Evolutionary conservation across 2,113 vertebrate genomes (phyloP), one percentile per base, ranked within the genome.

Genomic region (Oriolus oriolus): DNA sequence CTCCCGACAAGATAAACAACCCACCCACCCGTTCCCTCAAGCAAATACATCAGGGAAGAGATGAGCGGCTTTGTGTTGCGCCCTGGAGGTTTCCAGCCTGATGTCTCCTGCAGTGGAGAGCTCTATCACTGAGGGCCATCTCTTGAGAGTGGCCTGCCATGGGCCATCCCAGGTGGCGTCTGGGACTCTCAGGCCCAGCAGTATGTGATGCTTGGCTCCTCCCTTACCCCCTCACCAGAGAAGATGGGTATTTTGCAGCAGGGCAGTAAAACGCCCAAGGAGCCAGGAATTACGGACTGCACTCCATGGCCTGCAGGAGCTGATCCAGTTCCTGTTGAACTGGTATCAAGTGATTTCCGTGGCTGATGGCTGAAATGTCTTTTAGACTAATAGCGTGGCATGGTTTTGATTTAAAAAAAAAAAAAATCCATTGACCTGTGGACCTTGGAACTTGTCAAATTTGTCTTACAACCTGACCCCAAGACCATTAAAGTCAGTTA

Each of bases 1-100:
- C 84, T 96, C 83, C 83, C 27, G 10, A 33, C 23, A 78, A 95
- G 37, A 91, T 89, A 96, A 96, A 95, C 92, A 95, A 90, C 20
- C 13, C 76, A 77, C 50, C 74, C 87, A 74, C 59, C 60, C 56
- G 2, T 42, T 80, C 68, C 52, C 49, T 78, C 60, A 33, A 63
- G 45, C 22, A 87, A 45, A 76, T 33, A 47, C 57, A 24, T 4
- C 69, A 16, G 11, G 65, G 57, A 88, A 65, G 76, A 85, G 73
- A 49, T 18, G 42, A 45, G 5, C 3, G 4, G 28, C 61, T 80
- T 79, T 41, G 47, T 21, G 11, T 11, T 50, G 30, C 30, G 68
- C 28, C 35, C 45, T 39, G 41, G 10, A 70, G 31, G 15, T 31
- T 80, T 61, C 20, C 39, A 63, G 61, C 21, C 41, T 83, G 24